Percentiles rank a stretch among this genome's conserved stretches.
Conservation (phyloP, 2,113 vertebrate species). For the Trogon surrucura region DNA sequence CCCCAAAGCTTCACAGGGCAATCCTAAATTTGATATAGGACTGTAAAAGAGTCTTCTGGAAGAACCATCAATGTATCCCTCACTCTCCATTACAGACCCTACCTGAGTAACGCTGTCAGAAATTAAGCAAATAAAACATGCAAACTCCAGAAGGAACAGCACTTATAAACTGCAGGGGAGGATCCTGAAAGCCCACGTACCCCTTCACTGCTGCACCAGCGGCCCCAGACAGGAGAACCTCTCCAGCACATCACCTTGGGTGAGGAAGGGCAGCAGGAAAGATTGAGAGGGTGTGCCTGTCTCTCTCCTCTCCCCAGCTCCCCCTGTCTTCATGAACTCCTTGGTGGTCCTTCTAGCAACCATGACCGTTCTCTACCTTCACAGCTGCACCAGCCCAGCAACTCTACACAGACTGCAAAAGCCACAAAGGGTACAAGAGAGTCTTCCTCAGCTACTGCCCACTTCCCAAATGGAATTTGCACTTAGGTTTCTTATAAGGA, state of each 20-base stretch:
- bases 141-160: not conserved
- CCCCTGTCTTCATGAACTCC: not conserved
- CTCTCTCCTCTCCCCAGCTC: not conserved
- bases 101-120: not conserved
- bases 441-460: conserved; percentile 49
- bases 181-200: not conserved
- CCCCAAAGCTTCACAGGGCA: not conserved
- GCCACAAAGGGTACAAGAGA: not conserved
- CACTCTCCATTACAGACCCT: not conserved
- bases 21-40: not conserved
- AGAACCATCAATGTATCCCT: not conserved
- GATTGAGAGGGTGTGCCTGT: fast-evolving
- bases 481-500: conserved; percentile 21
- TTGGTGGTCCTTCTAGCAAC: not conserved
- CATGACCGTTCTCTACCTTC: not conserved
- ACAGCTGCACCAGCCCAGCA: not conserved
- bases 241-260: not conserved
- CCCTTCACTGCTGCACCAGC: not conserved
- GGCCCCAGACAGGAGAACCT: not conserved
- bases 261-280: fast-evolving
- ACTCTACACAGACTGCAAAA: not conserved
- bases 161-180: not conserved
- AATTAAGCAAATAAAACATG: not conserved
- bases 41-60: not conserved
- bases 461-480: conserved; percentile 68